phyloP scores from a whole-genome alignment of 2,888 invertebrate species.

The Antitype chi region DNA sequence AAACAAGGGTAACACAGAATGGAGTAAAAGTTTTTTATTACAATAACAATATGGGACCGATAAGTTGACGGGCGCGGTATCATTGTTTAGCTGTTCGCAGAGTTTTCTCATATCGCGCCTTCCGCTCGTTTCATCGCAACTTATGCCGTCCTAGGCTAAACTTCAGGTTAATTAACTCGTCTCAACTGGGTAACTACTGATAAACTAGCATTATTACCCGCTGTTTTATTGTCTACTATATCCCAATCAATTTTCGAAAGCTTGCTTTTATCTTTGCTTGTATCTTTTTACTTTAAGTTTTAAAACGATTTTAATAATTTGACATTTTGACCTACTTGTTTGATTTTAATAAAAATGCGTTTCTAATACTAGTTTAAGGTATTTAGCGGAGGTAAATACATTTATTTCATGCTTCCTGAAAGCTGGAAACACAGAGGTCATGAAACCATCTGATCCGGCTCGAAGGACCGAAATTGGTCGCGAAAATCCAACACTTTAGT shows the following conservation, averaged over 20 bases:
- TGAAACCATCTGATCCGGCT: background rate
- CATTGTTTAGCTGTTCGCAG: slow-evolving; percentile 73
- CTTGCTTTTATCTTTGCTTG: too few relatives aligned
- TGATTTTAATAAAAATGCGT: background rate
- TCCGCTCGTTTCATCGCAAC: slow-evolving; percentile 74
- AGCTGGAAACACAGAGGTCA: background rate
- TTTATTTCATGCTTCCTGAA: background rate
- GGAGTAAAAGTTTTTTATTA: slow-evolving; percentile 78
- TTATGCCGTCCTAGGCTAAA: slow-evolving; percentile 76
- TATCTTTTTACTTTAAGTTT: background rate
- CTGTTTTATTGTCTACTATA: slow-evolving; percentile 67
- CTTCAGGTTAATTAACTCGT: slow-evolving; percentile 86
- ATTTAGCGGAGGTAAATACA: background rate
- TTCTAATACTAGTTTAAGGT: background rate
- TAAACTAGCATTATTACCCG: slow-evolving; percentile 79
- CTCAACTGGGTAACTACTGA: slow-evolving; percentile 74
- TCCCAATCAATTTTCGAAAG: slow-evolving; percentile 36
- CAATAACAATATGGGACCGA: slow-evolving; percentile 77
- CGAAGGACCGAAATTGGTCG: slow-evolving; percentile 9
- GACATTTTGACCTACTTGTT: background rate
- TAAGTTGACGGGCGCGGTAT: slow-evolving; percentile 76
- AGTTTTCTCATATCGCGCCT: slow-evolving; percentile 85
- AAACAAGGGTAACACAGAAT: slow-evolving; percentile 67
- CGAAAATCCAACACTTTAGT: slow-evolving; percentile 6
- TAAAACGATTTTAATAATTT: background rate